Evolutionary conservation across 2,888 invertebrate genomes (phyloP), one percentile per base, ranked within the genome.

Genomic region (Barypeithes pellucidus): DNA sequence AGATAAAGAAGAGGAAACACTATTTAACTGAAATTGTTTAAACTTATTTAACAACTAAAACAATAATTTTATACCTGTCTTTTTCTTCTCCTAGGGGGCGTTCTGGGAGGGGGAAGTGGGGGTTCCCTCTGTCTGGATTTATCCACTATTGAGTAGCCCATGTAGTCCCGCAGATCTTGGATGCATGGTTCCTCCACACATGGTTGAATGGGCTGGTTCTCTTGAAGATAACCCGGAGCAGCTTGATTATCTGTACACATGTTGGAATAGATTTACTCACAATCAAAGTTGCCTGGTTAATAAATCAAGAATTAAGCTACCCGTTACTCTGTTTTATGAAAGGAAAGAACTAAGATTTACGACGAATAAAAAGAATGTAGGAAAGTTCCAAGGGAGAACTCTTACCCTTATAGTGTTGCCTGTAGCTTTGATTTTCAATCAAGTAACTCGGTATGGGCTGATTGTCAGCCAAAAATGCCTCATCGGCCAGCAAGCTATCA

Each of bases 91-190:
- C 91, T 89, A 33, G 89, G 88, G 0, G 93, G 91, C 0, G 89
- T 89, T 8, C 89, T 88, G 0, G 91, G 90, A 50, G 90, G 88
- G 20, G 91, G 91, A 29, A 91, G 86, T 9, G 87, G 87, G 52
- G 84, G 84, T 41, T 84, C 83, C 67, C 82, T 79, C 69, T 84
- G 85, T 20, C 87, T 86, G 0, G 89, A 88, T 85, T 94, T 94
- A 70, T 94, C 93, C 52, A 95, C 92, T 29, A 92, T 89, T 11
- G 95, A 93, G 79, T 95, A 95, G 5, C 94, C 94, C 87, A 86
- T 86, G 47, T 81, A 80, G 68, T 81, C 86, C 9, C 85, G 81
- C 3, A 86, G 80, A 36, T 85, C 83, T 67, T 83, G 76, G 0
- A 86, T 81, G 60, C 87, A 87, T 7, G 83, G 84, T 71, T 84